Base-by-base conservation (phyloP, 2,888 invertebrate genomes). In the Tetragonisca angustula region DNA sequence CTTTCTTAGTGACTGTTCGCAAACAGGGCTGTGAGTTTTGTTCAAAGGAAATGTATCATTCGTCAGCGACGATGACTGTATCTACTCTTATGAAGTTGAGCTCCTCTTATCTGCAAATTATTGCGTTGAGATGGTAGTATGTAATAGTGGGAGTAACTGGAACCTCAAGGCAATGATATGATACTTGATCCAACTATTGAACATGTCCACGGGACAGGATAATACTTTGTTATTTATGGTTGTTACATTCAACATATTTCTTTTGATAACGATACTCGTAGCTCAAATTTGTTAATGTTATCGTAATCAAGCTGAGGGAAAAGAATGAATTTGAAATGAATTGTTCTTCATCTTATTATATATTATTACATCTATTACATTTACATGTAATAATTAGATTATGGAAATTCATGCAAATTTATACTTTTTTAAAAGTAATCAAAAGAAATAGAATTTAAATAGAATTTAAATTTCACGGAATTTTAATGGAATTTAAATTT, bases 161-260 rank as follows among this genome's bases (percentile, higher is more conserved):
- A 80, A 74, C 80, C 73, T 73, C n/a, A 32, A 17, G 80, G 73
- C 81, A 73, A 80, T 74, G 68, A 81, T 80, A 80, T 27, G 81
- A 74, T 81, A 80, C 73, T 69, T 69, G 73, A 81, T 73, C 73
- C 62, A 69, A 69, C 81, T 56, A 79, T 80, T 69, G 72, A 68
- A 79, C 79, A 52, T 68, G 81, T 72, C 80, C 50, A 49, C 54
- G 36, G 32, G 61, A 72, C 72, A 79, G 72, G 62, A 62, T 81
- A 79, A 81, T 72, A 62, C 62, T 69, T 50, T 32, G 36, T 79
- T 81, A 81, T 81, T 81, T 79, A 81, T 81, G 17, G 36, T 73
- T 56, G 72, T 27, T 56, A 24, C 54, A 17, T 21, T 9, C 49
- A 11, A 68, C 49, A 17, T 50, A 68, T 52, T 62, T 49, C 68